Evolutionary conservation across 2,797 vertebrate species (phyloP), one percentile per base, ranked within the genome.

Genomic region (Uromys caudimaculatus): DNA sequence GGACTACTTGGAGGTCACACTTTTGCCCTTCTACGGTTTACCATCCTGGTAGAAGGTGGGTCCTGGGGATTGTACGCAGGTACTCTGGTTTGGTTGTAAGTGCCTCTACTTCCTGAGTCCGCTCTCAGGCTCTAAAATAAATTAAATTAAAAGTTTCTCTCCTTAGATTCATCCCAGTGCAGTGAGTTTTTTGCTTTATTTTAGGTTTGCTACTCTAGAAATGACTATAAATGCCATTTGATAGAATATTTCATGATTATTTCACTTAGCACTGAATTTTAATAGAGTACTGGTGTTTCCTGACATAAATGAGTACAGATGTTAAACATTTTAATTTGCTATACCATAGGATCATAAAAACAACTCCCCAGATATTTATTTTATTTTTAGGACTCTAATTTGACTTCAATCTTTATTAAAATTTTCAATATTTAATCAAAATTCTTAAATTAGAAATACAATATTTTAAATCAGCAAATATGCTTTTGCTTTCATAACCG

Each of bases 351-450:
- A 35, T 73, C 62, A 13, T 35, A 77, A 58, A 7, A 84, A 32
- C 0, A 64, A 6, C 29, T 79, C 24, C 84, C 92, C 76, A 77
- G 10, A 93, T 89, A 67, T n/a, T 32, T 44, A 60, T 86, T 91
- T 76, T 41, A 78, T 76, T 6, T 92, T 93, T 7, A 64, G 58
- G 1, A 75, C 60, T 95, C 73, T 93, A 44, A 83, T 79, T 83
- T 91, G 50, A 24, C 3, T 90, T 89, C 0, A 41, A 16, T 38
- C 6, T 29, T 47, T 88, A 76, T 52, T 69, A 90, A 77, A 67
- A n/a, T 9, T 78, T 54, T 76, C 89, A 95, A 71, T 95, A 64
- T 71, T 95, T 87, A 85, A 41, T 83, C 84, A 67, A 47, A 93
- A 60, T 76, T 92, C 7, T 86, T 92, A 89, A 62, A 67, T 24